Base-by-base conservation (phyloP, 2,888 invertebrate genomes). In the Apomyelois bistriatella region DNA sequence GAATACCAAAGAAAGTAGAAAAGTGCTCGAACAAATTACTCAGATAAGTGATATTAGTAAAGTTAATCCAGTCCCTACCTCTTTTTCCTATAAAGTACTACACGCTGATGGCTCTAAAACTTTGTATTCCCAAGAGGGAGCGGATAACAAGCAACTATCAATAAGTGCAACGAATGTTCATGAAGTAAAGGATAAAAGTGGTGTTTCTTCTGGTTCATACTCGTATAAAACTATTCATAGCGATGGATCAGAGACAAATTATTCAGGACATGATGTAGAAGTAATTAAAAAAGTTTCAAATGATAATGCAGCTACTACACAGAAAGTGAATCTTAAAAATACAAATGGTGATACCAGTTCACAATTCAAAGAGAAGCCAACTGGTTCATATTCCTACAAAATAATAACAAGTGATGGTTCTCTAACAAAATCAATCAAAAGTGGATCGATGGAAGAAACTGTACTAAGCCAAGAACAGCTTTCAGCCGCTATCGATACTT, bases 151-250 rank as follows among this genome's bases (percentile, higher is more conserved):
- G 7, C 37, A 35, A 32, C 10, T 30, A 43, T 37, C 22, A 22
- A 22, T 22, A 22, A 22, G 5, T 22, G 22, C 22, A 22, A 5
- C 5, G 22, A 5, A 22, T 5, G 22, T 22, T 22, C 22, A 22
- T 22, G 22, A 22, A 22, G 22, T 22, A n/a, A n/a, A n/a, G n/a
- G n/a, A n/a, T 22, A 10, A 49, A 9, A 13, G 15, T 6, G 37
- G 37, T 10, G 9, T 10, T 6, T 32, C 50, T 12, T 28, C 56
- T n/a, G 43, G 53, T 10, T n/a, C 50, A 6, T 61, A 53, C 52
- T 52, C 57, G 4, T 61, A 60, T 40, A 59, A 62, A 43, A 53
- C 57, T 15, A 46, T 61, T 0, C 53, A 60, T 32, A 52, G 52
- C 22, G 59, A 60, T 36, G 62, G 61, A 10, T 48, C 56, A n/a